These are phyloP conservation scores for Burhinus oedicnemus DNA, from an alignment of 2,113 vertebrate species.

Conservation along the genomic window DNA sequence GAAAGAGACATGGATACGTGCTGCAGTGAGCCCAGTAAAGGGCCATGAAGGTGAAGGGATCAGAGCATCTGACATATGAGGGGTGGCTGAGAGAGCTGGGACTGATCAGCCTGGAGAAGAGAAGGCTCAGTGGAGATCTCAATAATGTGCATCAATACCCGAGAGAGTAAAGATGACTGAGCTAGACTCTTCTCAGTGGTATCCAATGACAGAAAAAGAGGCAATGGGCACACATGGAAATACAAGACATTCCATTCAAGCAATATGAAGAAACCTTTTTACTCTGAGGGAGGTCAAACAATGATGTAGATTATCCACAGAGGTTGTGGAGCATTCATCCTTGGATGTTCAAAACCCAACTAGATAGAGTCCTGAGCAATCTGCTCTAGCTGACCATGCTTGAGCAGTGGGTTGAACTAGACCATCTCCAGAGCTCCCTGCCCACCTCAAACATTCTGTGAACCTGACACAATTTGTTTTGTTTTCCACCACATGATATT, in stretches of 20 bases:
- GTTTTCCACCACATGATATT: not conserved
- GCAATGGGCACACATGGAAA: not conserved
- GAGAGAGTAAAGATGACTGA: not conserved
- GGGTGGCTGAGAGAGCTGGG: not conserved
- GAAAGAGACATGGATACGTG: not conserved
- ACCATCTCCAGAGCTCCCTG: not conserved
- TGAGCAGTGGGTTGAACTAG: not conserved
- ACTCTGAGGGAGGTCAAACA: rapidly evolving
- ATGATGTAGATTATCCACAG: not conserved
- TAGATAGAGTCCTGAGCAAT: not conserved
- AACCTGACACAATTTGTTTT: not conserved
- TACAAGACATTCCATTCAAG: not conserved
- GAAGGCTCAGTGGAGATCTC: not conserved
- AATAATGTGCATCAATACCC: not conserved
- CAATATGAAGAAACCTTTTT: not conserved
- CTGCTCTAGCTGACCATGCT: not conserved
- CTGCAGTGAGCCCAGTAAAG: not conserved
- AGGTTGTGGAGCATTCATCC: not conserved
- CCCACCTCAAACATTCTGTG: not conserved
- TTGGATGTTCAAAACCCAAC: not conserved
- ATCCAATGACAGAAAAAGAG: not conserved
- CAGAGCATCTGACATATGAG: not conserved
- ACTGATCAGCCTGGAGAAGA: not conserved
- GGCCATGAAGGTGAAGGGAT: not conserved
- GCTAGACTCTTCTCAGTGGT: not conserved